phyloP scores from a whole-genome alignment of 2,113 vertebrate species.

The Leiothrix lutea region DNA sequence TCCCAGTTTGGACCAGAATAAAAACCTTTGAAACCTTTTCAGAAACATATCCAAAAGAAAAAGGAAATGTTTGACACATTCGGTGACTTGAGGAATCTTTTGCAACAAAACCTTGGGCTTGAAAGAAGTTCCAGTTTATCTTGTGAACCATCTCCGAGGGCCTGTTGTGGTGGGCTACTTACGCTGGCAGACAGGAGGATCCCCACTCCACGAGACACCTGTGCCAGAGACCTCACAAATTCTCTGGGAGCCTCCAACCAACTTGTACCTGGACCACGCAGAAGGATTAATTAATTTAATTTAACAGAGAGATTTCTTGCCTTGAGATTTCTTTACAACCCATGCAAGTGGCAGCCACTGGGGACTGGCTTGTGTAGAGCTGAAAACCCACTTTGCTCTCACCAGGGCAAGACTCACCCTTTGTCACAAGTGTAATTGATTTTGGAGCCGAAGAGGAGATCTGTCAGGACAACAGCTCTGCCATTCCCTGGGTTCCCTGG shows the following conservation, averaged over 20 bases:
- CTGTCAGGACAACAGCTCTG: neutral
- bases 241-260: conserved; percentile 35
- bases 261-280: conserved; percentile 20
- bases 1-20: neutral
- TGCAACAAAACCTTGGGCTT: neutral
- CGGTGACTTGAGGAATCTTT: neutral
- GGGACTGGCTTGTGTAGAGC: neutral
- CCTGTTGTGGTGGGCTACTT: neutral
- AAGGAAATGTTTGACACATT: neutral
- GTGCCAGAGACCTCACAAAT: conserved; percentile 32
- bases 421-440: conserved; percentile 55
- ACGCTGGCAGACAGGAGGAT: conserved; percentile 40
- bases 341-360: neutral
- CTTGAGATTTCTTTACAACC: neutral
- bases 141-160: neutral
- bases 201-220: neutral
- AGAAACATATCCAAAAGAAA: neutral
- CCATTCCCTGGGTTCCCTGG: conserved; percentile 51
- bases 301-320: neutral
- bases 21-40: neutral
- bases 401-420: conserved; percentile 58
- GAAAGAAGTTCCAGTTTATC: neutral
- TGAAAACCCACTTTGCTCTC: neutral
- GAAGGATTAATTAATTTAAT: neutral
- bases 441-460: conserved; percentile 16